Conservation (phyloP, 2,797 vertebrate species). For the Allobates femoralis region DNA sequence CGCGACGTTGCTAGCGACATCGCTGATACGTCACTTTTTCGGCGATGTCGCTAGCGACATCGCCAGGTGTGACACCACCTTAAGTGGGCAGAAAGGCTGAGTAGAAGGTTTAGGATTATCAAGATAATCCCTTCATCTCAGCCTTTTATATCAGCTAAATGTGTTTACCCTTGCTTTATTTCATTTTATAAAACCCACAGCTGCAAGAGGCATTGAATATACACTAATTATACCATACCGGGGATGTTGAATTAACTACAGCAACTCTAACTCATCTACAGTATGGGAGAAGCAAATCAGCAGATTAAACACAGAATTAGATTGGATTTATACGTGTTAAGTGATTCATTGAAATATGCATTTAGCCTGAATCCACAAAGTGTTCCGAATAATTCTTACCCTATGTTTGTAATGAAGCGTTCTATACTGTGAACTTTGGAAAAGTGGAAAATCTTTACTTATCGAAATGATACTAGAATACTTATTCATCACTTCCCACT, state of each 20-base stretch:
- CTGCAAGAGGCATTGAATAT: constrained; percentile 19
- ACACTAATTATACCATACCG: constrained; percentile 25
- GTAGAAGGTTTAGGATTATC: not conserved
- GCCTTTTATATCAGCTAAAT: not conserved
- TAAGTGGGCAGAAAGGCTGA: not conserved
- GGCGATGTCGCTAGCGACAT: too few species aligned
- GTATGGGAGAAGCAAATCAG: constrained; percentile 14
- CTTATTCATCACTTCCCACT: constrained; percentile 27
- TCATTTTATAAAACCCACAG: constrained; percentile 6
- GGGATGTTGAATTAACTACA: constrained; percentile 39
- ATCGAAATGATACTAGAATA: not conserved
- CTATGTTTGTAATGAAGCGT: not conserved
- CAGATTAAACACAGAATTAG: constrained; percentile 29
- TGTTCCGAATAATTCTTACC: not conserved
- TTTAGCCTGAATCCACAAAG: constrained; percentile 12
- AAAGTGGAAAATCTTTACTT: not conserved
- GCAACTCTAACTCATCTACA: constrained; percentile 37
- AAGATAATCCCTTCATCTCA: not conserved
- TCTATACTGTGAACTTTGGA: not conserved
- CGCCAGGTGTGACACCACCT: too few species aligned
- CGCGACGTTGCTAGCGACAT: too few species aligned
- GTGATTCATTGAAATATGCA: constrained; percentile 15
- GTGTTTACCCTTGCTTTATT: constrained; percentile 29
- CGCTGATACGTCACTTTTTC: too few species aligned
- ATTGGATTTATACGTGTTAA: constrained; percentile 23